A percentile compares a stretch with the other conserved stretches of the same genome.
These are phyloP conservation scores for Micromesistius poutassou DNA, from an alignment of 2,797 vertebrate species.

Conservation along the genomic window DNA sequence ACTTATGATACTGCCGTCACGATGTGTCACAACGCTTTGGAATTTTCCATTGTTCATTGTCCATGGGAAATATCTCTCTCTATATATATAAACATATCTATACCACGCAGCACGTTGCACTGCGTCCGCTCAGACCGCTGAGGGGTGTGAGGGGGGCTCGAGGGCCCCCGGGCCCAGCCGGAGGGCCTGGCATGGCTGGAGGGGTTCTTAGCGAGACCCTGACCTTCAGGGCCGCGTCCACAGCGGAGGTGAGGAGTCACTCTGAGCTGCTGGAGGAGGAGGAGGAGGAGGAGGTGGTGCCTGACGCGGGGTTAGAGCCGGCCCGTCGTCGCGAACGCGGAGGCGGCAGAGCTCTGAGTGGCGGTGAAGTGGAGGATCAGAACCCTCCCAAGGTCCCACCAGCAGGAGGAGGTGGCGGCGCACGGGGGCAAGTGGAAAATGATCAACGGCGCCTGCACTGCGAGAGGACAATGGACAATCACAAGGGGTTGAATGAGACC, in stretches of 20 bases:
- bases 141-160: not conserved
- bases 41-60: too few relatives aligned
- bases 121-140: not conserved
- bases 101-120: too few relatives aligned
- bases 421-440: not conserved
- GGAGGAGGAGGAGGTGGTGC: not conserved
- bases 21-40: too few relatives aligned
- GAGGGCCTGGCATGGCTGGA: not conserved
- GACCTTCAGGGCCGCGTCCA: not conserved
- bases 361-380: not conserved
- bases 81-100: too few relatives aligned
- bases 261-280: not conserved
- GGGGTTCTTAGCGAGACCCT: not conserved
- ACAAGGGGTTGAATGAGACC: too few relatives aligned
- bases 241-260: not conserved
- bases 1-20: too few relatives aligned
- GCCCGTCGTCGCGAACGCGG: too few relatives aligned
- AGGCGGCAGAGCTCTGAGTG: not conserved
- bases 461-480: too few relatives aligned
- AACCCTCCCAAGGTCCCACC: too few relatives aligned
- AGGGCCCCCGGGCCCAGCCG: not conserved
- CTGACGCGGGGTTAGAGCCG: not conserved
- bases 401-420: too few relatives aligned
- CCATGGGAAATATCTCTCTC: too few relatives aligned
- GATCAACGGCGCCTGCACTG: too few relatives aligned